Base-by-base conservation (phyloP, 2,888 invertebrate genomes). In the Drosophila flavopinicola region DNA sequence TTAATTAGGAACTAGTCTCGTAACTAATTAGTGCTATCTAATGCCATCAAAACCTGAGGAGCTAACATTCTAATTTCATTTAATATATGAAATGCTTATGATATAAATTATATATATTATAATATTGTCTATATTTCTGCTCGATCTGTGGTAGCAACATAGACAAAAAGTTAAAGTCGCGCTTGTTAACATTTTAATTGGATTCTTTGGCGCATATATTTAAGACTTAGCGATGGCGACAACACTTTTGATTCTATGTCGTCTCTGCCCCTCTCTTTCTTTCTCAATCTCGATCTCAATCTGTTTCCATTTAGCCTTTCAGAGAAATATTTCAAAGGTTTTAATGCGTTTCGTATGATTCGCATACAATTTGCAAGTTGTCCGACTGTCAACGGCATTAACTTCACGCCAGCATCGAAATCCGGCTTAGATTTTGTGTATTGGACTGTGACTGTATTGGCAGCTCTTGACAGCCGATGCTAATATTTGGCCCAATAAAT, bases 401-500 rank as follows among this genome's bases (percentile, higher is more conserved):
- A 44, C 58, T 74, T 74, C 49, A 71, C 53, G 49, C 64, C 57
- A 17, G 32, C 52, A 23, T 15, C 53, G 10, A 41, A 58, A 37
- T 37, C 54, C 47, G 44, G 25, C 44, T 35, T 3, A 33, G 24
- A 20, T 54, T n/a, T n/a, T n/a, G n/a, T 48, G 48, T 68, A 52
- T 68, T 68, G 51, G 4, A 20, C 20, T 20, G n/a, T n/a, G 23
- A 17, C 41, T 44, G 42, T 73, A 38, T 67, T 71, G 71, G 41
- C 71, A 67, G 37, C 57, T 63, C 24, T 53, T 53, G 69, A 59
- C 74, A 68, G 35, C 38, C 42, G 27, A 68, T 74, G 69, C 69
- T 59, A 74, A 71, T 74, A 51, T 68, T 49, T 71, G 74, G 69
- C 59, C 64, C 64, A 74, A 80, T 78, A 80, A 84, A 80, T 78